Base-by-base conservation (phyloP, 2,888 invertebrate species). In the Pharmacophagus antenor region DNA sequence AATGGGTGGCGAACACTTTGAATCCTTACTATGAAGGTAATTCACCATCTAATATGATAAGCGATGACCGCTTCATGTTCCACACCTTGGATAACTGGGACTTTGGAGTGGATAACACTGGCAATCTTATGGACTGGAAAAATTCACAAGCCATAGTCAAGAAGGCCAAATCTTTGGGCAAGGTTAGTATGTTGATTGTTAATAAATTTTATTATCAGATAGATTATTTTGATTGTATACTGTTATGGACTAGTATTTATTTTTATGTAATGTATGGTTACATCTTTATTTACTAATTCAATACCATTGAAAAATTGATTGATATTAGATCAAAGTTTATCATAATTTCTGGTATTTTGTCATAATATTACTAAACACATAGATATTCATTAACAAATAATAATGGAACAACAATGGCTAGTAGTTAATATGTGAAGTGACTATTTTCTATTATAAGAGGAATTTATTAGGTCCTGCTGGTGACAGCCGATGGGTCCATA, bases 11-110 rank as follows among this genome's bases (percentile, higher is more conserved):
- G 0, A 95, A 93, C 49, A 96, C 97, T 0, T 85, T 98, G 56
- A 98, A 98, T 89, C 98, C 99, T 0, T 95, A 97, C 77, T 96
- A 97, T 70, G 98, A 98, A 84, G 97, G 95, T 0, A 98, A 97
- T 82, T 91, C 93, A 0, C 80, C 93, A 0, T 92, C 92, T 1
- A 88, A 88, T 68, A 93, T 94, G 92, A 95, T 99, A 37, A 93
- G 93, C 46, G 97, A 98, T 82, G 98, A 98, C 78, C 92, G 97
- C 10, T 94, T 98, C 65, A 95, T 98, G 73, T 90, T 94, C 48
- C 92, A 94, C 71, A 97, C 97, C 0, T 75, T 95, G 31, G 80
- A 93, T 17, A 92, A 95, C 73, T 99, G 99, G 99, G 91, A 93
- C 67, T 99, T 98, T 85, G 97, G 98, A 2, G 83, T 80, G 1